Base-by-base conservation (phyloP, 1,140 invertebrate species). In the Rhagoletis pomonella region DNA sequence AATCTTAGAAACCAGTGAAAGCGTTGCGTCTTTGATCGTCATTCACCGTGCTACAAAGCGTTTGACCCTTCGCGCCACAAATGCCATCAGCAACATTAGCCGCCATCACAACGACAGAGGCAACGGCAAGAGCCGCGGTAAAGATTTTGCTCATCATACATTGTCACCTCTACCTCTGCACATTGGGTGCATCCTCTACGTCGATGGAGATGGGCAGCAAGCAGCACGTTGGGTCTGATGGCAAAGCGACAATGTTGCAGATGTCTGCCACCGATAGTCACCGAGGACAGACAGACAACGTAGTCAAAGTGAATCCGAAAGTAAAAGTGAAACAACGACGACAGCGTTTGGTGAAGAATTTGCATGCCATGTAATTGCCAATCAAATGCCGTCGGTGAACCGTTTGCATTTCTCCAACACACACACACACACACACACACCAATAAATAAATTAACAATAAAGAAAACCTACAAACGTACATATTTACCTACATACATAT, bases 1-100 rank as follows among this genome's bases (percentile, higher is more conserved):
- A 81, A 55, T 81, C 73, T 29, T 55, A 81, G 19, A 14, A 81
- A 55, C 7, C 17, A 81, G 73, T 81, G 73, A 81, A 81, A 81
- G 73, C 73, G 47, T 55, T 81, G 50, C 14, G 47, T n/a, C 7
- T 47, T 19, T 12, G 39, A n/a, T 81, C 55, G 73, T 3, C n/a
- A 81, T 81, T 55, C 73, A 47, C 10, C 47, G 47, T 58, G 73
- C 44, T 55, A 58, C 73, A 81, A 55, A 81, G 47, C 55, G 44
- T 2, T 58, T 81, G 73, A 58, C 44, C 73, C 73, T 81, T 81
- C 44, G 17, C n/a, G 1, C 47, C 73, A 55, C 19, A 81, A 55
- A 50, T 47, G 55, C n/a, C 73, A 55, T 19, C 73, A 81, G n/a
- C 50, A 58, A 58, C 19, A n/a, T 62, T 14, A 62, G 50, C 50